These are phyloP conservation scores for Anarsia innoxiella DNA, from an alignment of 2,888 invertebrate genomes.

Conservation along the genomic window DNA sequence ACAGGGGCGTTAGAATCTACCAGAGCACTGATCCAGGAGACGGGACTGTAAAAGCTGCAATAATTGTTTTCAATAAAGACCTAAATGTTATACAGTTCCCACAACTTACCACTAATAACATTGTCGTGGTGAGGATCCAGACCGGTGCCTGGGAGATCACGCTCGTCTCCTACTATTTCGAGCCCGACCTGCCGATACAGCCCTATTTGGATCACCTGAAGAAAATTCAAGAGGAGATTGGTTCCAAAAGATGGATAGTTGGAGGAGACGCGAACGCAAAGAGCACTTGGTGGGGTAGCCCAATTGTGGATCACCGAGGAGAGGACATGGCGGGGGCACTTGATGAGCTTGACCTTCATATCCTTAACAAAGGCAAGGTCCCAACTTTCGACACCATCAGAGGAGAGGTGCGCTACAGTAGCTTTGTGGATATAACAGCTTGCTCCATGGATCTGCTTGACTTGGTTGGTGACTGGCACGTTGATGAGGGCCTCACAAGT, in stretches of 20 bases:
- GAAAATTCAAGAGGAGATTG: neutral
- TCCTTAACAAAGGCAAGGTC: neutral
- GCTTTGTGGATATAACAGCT: neutral
- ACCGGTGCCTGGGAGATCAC: slow-evolving; percentile 1
- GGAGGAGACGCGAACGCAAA: slow-evolving; percentile 1
- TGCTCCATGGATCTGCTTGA: neutral
- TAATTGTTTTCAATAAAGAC: neutral
- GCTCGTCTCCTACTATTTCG: neutral
- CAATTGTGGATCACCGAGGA: neutral
- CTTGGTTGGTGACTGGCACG: neutral
- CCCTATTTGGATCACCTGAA: neutral
- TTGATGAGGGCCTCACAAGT: neutral
- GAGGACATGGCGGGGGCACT: neutral
- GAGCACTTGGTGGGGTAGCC: slow-evolving; percentile 2
- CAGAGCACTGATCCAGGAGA: neutral
- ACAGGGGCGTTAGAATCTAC: neutral
- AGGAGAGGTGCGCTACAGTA: neutral
- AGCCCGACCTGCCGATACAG: neutral
- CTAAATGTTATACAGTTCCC: neutral
- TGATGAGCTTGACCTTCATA: neutral
- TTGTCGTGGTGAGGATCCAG: slow-evolving; percentile 3
- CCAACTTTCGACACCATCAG: slow-evolving; percentile 2
- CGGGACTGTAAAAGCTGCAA: neutral
- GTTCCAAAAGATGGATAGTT: neutral
- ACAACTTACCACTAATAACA: slow-evolving; percentile 3